Conservation (phyloP, 1,140 invertebrate species). For the Drosophila santomea region DNA sequence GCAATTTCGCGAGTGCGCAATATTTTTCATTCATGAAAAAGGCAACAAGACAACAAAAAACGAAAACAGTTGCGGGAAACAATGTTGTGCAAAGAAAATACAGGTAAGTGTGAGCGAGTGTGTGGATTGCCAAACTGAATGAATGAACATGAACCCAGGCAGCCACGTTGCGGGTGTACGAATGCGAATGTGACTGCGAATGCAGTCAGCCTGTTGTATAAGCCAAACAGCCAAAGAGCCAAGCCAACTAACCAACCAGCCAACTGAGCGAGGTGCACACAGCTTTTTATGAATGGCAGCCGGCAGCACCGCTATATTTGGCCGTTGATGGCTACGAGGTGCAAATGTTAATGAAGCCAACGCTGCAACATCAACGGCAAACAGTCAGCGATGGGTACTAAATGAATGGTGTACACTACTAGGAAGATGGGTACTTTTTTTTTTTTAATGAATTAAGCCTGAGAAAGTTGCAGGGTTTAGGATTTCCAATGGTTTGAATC, state of each 20-base stretch:
- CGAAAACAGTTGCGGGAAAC: slow-evolving; percentile 53
- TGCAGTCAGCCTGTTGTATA: slow-evolving; percentile 50
- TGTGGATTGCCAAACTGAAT: slow-evolving; percentile 51
- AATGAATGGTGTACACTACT: background rate
- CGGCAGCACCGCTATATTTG: slow-evolving; percentile 70
- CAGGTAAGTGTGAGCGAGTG: slow-evolving; percentile 18
- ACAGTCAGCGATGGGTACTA: slow-evolving; percentile 7
- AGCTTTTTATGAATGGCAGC: slow-evolving; percentile 70
- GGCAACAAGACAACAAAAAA: slow-evolving; percentile 4
- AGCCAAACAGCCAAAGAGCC: slow-evolving; percentile 25
- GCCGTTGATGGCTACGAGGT: slow-evolving; percentile 63
- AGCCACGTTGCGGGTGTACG: slow-evolving; percentile 34
- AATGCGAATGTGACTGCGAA: slow-evolving; percentile 10
- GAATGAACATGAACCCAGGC: slow-evolving; percentile 51
- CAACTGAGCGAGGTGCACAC: slow-evolving; percentile 29
- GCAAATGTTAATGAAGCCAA: slow-evolving; percentile 79
- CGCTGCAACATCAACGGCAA: slow-evolving; percentile 34
- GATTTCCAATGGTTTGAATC: too few relatives aligned
- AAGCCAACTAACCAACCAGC: background rate
- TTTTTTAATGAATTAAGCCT: too few relatives aligned
- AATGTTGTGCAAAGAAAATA: slow-evolving; percentile 49
- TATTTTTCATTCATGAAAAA: slow-evolving; percentile 65
- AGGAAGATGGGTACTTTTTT: background rate
- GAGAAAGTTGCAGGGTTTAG: too few relatives aligned
- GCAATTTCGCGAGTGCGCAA: slow-evolving; percentile 47